These are phyloP conservation scores for Pharmacophagus antenor DNA, from an alignment of 2,888 invertebrate species.

Conservation along the genomic window DNA sequence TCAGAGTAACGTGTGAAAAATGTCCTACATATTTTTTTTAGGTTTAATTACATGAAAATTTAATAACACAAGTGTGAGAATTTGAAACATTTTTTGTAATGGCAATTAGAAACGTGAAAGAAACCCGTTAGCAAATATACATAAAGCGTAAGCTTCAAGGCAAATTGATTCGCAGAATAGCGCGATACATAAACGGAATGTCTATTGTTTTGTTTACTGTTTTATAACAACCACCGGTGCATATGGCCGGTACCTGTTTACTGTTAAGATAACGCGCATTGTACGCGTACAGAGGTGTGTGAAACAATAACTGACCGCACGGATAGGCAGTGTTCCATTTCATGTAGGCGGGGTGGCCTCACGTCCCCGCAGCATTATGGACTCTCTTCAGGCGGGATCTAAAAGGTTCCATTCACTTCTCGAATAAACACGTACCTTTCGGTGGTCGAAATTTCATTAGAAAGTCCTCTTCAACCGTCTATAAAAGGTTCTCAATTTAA, in stretches of 20 bases:
- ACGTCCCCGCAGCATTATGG: neutral
- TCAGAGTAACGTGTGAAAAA: too few relatives aligned
- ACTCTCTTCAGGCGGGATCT: too few relatives aligned
- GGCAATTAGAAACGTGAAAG: too few relatives aligned
- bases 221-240: conserved; percentile 11
- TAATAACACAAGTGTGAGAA: too few relatives aligned
- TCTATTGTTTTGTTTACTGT: conserved; percentile 8
- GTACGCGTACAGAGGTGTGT: conserved; percentile 31
- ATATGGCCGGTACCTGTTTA: conserved; percentile 10
- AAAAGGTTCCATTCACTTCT: too few relatives aligned
- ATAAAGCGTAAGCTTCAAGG: neutral
- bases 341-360: conserved; percentile 17
- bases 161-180: neutral
- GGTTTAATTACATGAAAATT: neutral
- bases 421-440: too few relatives aligned
- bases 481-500: too few relatives aligned
- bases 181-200: neutral
- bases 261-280: conserved; percentile 20
- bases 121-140: neutral
- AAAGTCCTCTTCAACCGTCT: too few relatives aligned
- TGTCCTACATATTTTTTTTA: too few relatives aligned
- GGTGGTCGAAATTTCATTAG: too few relatives aligned
- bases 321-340: conserved; percentile 42
- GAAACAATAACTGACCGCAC: conserved; percentile 51
- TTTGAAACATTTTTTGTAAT: too few relatives aligned